Evolutionary conservation across 2,888 invertebrate species (phyloP).

Genomic region (Drosophila differens): DNA sequence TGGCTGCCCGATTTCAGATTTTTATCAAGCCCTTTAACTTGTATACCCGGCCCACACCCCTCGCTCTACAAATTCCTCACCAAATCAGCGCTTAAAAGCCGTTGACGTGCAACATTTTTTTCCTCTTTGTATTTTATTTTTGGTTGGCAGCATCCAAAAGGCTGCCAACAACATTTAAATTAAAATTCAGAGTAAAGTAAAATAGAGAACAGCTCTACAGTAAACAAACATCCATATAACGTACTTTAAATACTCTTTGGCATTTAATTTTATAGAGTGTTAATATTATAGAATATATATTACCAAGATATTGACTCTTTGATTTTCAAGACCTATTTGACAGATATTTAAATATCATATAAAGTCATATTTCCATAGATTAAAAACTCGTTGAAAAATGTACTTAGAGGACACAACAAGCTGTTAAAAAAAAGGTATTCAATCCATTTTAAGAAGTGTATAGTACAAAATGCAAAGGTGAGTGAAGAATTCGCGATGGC

Average conservation of each 20-base stretch:
- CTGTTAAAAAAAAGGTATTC: background rate
- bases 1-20: constrained; percentile 73
- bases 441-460: constrained; percentile 17
- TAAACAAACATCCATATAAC: constrained; percentile 19
- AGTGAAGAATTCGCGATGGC: constrained; percentile 40
- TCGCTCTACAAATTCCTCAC: constrained; percentile 27
- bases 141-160: constrained; percentile 47
- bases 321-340: background rate
- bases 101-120: constrained; percentile 60
- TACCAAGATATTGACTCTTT: background rate
- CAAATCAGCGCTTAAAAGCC: constrained; percentile 76
- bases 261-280: background rate
- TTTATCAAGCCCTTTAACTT: constrained; percentile 66
- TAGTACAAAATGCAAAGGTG: constrained; percentile 15
- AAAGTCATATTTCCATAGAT: background rate
- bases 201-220: constrained; percentile 23
- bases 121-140: constrained; percentile 15
- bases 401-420: background rate
- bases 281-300: background rate
- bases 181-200: constrained; percentile 66
- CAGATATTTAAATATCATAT: background rate
- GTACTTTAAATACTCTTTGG: constrained; percentile 31
- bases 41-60: constrained; percentile 3
- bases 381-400: background rate
- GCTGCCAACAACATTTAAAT: constrained; percentile 80